phyloP scores from a whole-genome alignment of 2,888 invertebrate species.

The Augochlorella aurata region DNA sequence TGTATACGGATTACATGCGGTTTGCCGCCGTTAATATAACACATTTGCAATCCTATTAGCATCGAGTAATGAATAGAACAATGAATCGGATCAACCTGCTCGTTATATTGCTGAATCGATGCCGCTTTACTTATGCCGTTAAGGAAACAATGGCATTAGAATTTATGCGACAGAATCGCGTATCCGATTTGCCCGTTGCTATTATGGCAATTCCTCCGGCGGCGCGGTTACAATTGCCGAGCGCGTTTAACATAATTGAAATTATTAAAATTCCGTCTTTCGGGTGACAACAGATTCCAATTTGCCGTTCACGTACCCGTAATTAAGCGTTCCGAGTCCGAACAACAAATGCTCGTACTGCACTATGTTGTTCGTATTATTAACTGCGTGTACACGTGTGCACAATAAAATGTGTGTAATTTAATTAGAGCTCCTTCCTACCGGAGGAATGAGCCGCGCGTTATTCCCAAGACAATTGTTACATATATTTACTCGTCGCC shows the following conservation, averaged over 20 bases:
- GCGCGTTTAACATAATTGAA: conserved; percentile 8
- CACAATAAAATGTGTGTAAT: no score
- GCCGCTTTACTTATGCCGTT: conserved; percentile 36
- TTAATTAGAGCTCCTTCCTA: no score
- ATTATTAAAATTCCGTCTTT: background rate
- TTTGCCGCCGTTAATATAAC: conserved; percentile 20
- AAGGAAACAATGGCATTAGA: conserved; percentile 48
- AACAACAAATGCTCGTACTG: no score
- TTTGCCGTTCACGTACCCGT: background rate
- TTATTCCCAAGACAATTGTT: no score
- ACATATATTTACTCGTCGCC: no score
- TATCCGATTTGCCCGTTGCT: conserved; percentile 18
- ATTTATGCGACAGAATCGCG: conserved; percentile 28
- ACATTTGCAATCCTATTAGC: conserved; percentile 53
- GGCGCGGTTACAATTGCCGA: background rate
- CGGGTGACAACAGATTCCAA: background rate
- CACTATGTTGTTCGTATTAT: no score
- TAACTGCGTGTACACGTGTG: no score
- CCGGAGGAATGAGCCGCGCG: no score
- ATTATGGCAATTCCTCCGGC: conserved; percentile 6
- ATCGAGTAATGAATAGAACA: conserved; percentile 55
- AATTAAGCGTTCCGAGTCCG: background rate
- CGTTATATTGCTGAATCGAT: conserved; percentile 48
- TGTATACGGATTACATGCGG: conserved; percentile 16
- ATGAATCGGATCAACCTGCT: conserved; percentile 55